Conservation (phyloP, 2,113 vertebrate genomes). For the Semnornis frantzii region DNA sequence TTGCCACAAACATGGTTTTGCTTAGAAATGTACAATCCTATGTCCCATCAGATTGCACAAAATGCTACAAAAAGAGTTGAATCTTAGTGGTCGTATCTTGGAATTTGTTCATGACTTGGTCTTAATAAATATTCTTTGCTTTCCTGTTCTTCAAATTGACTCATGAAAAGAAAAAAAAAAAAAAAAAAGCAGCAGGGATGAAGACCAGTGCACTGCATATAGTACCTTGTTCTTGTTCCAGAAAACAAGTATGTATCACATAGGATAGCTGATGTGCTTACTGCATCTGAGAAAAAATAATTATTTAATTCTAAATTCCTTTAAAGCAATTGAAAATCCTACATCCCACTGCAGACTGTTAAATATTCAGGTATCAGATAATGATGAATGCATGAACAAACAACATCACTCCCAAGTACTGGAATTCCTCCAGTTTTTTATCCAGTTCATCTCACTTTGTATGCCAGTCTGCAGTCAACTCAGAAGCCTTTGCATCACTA, state of each 20-base stretch:
- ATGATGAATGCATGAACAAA: fast-evolving
- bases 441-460: background rate
- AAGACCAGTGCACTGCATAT: background rate
- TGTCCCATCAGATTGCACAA: background rate
- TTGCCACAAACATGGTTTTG: background rate
- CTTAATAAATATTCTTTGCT: background rate
- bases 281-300: background rate
- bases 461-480: background rate
- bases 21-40: background rate
- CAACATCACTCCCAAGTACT: too few species aligned
- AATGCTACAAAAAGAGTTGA: background rate
- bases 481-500: fast-evolving
- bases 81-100: background rate
- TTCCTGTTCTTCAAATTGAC: background rate
- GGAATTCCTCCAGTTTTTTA: background rate
- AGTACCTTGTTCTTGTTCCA: background rate
- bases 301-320: background rate
- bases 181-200: background rate
- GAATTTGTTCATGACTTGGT: background rate
- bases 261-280: background rate
- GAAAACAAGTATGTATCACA: background rate
- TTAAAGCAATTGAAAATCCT: background rate
- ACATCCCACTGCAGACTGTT: background rate
- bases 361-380: background rate
- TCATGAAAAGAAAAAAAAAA: too few species aligned